Evolutionary conservation across 92 coral and sea anemone genomes (phyloP), one percentile per base, ranked within the genome.

Genomic region (Virgularia gustaviana): DNA sequence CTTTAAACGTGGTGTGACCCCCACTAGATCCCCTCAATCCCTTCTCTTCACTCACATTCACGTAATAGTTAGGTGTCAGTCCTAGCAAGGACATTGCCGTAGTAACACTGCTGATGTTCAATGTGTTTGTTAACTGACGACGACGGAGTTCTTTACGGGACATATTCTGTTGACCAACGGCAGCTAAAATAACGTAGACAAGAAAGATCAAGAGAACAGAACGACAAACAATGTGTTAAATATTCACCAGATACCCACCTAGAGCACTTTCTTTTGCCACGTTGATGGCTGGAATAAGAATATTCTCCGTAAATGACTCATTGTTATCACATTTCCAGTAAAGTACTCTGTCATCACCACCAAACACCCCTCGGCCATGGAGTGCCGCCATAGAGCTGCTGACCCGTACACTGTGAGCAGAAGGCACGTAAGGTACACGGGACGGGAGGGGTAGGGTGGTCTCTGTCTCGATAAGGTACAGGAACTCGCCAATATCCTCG

Each of bases 131-230:
- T 23, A 94, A 71, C 73, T 70, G 84, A 24, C 98, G 98, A 45
- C 98, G 92, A 35, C 73, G 87, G 37, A 82, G 65, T 68, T 87
- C 96, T 23, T 81, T 88, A 28, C 86, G 86, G 25, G 98, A 92
- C 98, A 92, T 92, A 73, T 88, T 95, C 79, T 92, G 96, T 57
- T 89, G 94, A 49, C 96, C 98, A 54, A 96, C 91, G 24, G 74
- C 78, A 36, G 90, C 98, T 89, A 83, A 36, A 81, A 78, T 35
- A 30, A 23, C 15, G 25, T 39, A 0, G 6, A 64, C 16, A 25
- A 4, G 28, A 27, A 64, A n/a, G n/a, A n/a, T n/a, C n/a, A n/a
- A n/a, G n/a, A 60, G 38, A 25, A 13, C 27, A 59, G 27, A 36
- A 35, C 8, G 4, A 29, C 54, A 36, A 9, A 16, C 43, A 11